A percentile compares a stretch with the other conserved stretches of the same genome.
Conservation (phyloP, 2,888 invertebrate species). For the Eilema griseolum region DNA sequence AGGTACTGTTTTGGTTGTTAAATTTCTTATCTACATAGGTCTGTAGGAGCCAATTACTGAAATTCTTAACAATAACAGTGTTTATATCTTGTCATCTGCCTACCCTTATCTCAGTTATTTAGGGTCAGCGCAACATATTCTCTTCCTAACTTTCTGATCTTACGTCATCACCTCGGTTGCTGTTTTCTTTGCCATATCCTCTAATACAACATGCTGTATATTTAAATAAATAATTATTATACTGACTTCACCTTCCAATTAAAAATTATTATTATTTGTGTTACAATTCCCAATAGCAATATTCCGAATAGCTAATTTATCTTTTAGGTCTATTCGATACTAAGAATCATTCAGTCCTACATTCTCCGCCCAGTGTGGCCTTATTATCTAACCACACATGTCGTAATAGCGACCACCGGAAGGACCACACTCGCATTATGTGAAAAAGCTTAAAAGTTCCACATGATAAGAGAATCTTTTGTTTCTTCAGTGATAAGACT, state of each 20-base stretch:
- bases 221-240: too few relatives aligned
- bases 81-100: too few relatives aligned
- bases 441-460: conserved; percentile 45
- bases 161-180: too few relatives aligned
- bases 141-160: too few relatives aligned
- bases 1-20: too few relatives aligned
- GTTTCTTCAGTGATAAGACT: conserved; percentile 40
- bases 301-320: conserved; percentile 16
- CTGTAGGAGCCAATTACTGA: too few relatives aligned
- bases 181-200: too few relatives aligned
- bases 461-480: conserved; percentile 30
- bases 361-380: conserved; percentile 33
- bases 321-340: conserved; percentile 9
- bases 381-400: conserved; percentile 46
- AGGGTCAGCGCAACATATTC: too few relatives aligned
- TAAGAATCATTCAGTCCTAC: conserved; percentile 16
- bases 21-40: too few relatives aligned
- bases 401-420: conserved; percentile 48
- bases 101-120: too few relatives aligned
- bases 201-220: too few relatives aligned
- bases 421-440: conserved; percentile 41
- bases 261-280: neutral
- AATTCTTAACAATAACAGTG: too few relatives aligned
- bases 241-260: neutral
- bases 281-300: conserved; percentile 15